Base-by-base conservation (phyloP, 2,113 vertebrate genomes). In the Melanerpes aurifrons region DNA sequence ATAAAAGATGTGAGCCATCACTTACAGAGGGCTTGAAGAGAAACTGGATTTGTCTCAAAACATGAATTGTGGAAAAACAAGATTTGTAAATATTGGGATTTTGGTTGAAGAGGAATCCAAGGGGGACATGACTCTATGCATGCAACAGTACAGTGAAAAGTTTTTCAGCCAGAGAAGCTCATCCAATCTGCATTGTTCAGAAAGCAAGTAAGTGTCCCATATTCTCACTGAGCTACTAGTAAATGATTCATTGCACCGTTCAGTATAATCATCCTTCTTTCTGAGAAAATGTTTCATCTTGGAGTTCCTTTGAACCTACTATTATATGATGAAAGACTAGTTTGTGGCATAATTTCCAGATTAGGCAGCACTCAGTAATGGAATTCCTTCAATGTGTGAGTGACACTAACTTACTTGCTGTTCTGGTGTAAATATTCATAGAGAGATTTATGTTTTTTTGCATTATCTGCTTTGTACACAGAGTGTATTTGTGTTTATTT, bases 391-490 rank as follows among this genome's bases (percentile, higher is more conserved):
- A 31, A 11, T 9, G 35, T 86, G 72, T 50, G 92, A 92, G 64
- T 62, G 40, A 82, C 71, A 47, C 32, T 54, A 47, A 92, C 5
- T 9, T 62, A 75, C 91, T 91, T 88, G 75, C 82, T 81, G 58
- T 82, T 58, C 62, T 86, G 71, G 17, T 90, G 81, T 94, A 86
- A 95, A 92, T 93, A 95, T 96, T 93, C 86, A 92, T 92, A 16
- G 88, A 31, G 61, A 87, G 72, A 66, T 92, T 93, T 40, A 40
- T 40, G 10, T 40, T 40, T 87, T 93, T 92, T 91, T 84, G 50
- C 48, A 69, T 95, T 87, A 85, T 87, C 64, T 31, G 75, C 18
- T 69, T 70, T 66, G 48, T 71, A 48, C 64, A 58, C 61, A 80
- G 50, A 32, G 40, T 74, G 14, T 77, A 76, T 70, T 69, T 86